Evolutionary conservation across 1,140 invertebrate genomes (phyloP), one percentile per base, ranked within the genome.

Genomic region (Prorops nasuta): DNA sequence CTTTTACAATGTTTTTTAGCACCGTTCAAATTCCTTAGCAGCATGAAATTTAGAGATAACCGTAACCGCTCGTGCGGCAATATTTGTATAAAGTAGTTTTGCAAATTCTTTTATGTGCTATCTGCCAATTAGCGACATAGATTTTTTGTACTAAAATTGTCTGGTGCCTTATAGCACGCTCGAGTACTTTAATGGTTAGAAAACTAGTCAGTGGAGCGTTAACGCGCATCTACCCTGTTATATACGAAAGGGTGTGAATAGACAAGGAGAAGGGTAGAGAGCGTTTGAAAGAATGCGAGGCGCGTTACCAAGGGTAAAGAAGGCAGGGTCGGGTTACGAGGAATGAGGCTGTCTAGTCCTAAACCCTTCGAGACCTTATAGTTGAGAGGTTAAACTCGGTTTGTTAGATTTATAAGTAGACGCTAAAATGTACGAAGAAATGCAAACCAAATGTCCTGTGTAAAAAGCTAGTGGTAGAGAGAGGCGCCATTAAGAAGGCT

Each of bases 281-380:
- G 35, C 18, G 34, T 44, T 37, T 34, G 46, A 42, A 31, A 34
- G 40, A 49, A 34, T 51, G 34, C 16, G 34, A 10, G 28, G 44
- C 28, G 18, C 18, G 8, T 17, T 37, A 8, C 8, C 16, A 37
- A 21, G 4, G 19, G 34, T 17, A 19, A 36, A 56, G 9, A 35
- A 50, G 40, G 36, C 32, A 51, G 40, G 42, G 56, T 58, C 36
- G 51, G 56, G 51, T 47, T 51, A 56, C 51, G 42, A 66, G 63
- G 60, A 63, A 67, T 63, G 73, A 72, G 70, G 64, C 63, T 71
- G 69, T 74, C 72, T 76, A 76, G 73, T 76, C 72, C 67, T 68
- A 71, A 67, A 69, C 57, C 67, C 71, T 73, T 71, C 60, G 63
- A 60, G 57, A 61, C 56, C 54, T 66, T 64, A 48, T 45, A 63